These are phyloP conservation scores for Mallotus villosus DNA, from an alignment of 2,797 vertebrate genomes.

Conservation along the genomic window DNA sequence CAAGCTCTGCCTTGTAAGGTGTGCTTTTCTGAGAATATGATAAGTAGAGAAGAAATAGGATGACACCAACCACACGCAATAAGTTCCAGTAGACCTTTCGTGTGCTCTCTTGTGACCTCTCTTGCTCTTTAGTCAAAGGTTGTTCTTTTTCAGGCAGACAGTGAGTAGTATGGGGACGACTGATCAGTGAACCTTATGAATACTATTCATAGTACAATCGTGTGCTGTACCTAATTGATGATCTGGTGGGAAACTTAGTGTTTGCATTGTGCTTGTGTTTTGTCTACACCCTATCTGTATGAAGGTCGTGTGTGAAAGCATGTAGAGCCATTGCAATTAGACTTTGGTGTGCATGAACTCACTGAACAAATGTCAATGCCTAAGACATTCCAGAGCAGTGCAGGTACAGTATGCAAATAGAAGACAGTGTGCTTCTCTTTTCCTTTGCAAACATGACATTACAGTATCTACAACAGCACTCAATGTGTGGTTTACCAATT, in stretches of 20 bases:
- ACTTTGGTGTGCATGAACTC: conserved; percentile 66
- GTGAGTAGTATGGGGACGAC: no score
- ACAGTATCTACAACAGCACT: not conserved
- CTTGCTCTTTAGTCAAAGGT: no score
- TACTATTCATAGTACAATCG: no score
- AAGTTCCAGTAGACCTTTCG: not conserved
- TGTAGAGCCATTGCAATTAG: conserved; percentile 66
- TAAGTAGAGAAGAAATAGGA: conserved; percentile 48
- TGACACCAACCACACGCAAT: conserved; percentile 19
- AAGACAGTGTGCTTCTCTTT: conserved; percentile 22
- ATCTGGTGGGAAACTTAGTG: conserved; percentile 23
- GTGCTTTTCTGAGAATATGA: conserved; percentile 39
- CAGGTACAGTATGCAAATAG: conserved; percentile 59
- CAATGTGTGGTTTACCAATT: not conserved
- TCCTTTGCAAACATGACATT: not conserved
- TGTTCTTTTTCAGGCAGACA: no score
- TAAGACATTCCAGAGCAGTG: conserved; percentile 66
- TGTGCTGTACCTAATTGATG: no score
- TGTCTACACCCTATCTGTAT: conserved; percentile 65
- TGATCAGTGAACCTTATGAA: no score
- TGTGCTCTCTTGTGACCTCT: not conserved
- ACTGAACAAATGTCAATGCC: conserved; percentile 66
- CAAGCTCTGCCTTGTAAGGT: conserved; percentile 77
- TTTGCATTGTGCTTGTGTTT: conserved; percentile 56
- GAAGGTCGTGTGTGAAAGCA: conserved; percentile 66